phyloP scores from a whole-genome alignment of 2,113 vertebrate genomes.

The Strix aluco region DNA sequence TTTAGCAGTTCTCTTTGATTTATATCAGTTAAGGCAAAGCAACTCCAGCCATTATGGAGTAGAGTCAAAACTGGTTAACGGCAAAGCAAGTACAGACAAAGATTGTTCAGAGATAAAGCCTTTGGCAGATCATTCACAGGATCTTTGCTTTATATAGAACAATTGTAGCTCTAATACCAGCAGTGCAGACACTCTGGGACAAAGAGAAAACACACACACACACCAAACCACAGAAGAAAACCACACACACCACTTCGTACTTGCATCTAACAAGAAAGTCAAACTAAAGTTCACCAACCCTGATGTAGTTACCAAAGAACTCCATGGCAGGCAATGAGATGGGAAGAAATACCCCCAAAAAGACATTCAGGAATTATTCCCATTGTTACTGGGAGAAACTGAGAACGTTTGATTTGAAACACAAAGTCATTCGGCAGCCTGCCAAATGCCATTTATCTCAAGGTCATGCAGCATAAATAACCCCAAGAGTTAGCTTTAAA shows the following conservation, averaged over 20 bases:
- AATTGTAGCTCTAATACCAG: conserved; percentile 52
- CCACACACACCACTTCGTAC: conserved; percentile 35
- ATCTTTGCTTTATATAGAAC: conserved; percentile 59
- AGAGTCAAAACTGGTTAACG: conserved; percentile 58
- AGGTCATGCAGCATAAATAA: conserved; percentile 36
- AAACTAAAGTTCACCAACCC: conserved; percentile 38
- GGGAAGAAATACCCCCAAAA: conserved; percentile 8
- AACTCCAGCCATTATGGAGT: conserved; percentile 32
- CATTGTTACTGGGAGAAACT: conserved; percentile 24
- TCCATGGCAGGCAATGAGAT: not conserved
- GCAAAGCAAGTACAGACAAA: conserved; percentile 62
- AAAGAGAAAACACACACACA: conserved; percentile 38
- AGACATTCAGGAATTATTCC: conserved; percentile 17
- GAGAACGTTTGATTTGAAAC: conserved; percentile 33
- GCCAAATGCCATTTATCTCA: conserved; percentile 37
- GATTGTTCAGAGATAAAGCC: conserved; percentile 53
- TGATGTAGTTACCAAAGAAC: conserved; percentile 17
- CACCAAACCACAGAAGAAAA: conserved; percentile 46
- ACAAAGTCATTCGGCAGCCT: not conserved
- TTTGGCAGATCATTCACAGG: conserved; percentile 49
- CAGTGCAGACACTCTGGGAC: conserved; percentile 31
- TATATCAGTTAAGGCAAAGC: conserved; percentile 47
- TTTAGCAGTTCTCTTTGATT: conserved; percentile 67
- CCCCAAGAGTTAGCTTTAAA: not conserved
- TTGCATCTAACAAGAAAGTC: conserved; percentile 24